Base-by-base conservation (phyloP, 64 coral and sea anemone genomes). In the Porites australiensis region DNA sequence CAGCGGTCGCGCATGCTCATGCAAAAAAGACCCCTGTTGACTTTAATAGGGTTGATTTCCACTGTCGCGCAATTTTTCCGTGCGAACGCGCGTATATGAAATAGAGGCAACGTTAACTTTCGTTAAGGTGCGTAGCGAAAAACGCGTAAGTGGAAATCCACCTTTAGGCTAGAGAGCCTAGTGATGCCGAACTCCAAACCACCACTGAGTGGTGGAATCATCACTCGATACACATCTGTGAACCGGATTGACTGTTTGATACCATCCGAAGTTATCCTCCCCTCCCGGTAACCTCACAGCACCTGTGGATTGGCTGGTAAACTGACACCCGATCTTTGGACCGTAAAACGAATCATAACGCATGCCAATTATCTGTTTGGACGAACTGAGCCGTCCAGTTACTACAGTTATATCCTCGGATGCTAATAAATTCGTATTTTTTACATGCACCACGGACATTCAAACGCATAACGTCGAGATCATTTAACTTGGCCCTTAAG, bases 171-270 rank as follows among this genome's bases (percentile, higher is more conserved):
- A 37, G 27, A 37, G 27, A 37, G 27, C 27, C 27, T 37, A 37
- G 27, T 37, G 27, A 37, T 37, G 27, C 27, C 27, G 27, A 37
- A 37, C 27, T 37, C 94, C 83, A 16, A 91, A 43, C 83, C 89
- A 88, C 94, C 89, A 91, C 47, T 95, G 94, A 9, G 94, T 91
- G 19, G 89, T 95, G 13, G 89, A 55, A 0, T 84, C 63, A 5
- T 43, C 47, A 4, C 37, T 72, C 13, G 94, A 86, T 11, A 83
- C 53, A 66, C 94, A 95, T 49, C 82, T 75, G 44, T 87, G 82
- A 4, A 68, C 13, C 19, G 66, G 75, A 59, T 91, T 95, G 1
- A 46, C 14, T 74, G 12, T 3, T 3, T 4, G 2, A 20, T 81
- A 91, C 15, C 0, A 44, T 50, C 89, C 94, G 78, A 95, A 95